Evolutionary conservation across 2,888 invertebrate species (phyloP).

Genomic region (Scelioninae gen. 1): DNA sequence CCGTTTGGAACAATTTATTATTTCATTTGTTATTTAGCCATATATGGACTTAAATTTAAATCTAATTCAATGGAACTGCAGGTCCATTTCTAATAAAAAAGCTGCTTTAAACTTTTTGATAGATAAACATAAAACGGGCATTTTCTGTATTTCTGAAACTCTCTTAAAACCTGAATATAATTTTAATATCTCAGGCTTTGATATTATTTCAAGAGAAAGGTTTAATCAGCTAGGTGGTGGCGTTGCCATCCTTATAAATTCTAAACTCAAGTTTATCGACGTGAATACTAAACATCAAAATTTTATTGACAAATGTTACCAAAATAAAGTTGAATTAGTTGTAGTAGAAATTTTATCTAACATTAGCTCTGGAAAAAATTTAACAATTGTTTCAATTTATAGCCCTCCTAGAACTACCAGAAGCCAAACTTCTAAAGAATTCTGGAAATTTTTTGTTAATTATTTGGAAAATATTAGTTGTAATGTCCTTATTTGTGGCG

Average conservation of each 20-base stretch:
- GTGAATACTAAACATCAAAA: slow-evolving; percentile 1
- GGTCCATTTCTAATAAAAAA: slow-evolving; percentile 8
- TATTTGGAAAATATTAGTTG: neutral
- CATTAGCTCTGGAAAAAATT: neutral
- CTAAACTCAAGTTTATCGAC: slow-evolving; percentile 11
- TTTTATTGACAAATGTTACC: neutral
- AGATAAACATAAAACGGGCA: neutral
- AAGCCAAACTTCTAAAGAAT: neutral
- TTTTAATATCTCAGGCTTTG: slow-evolving; percentile 4
- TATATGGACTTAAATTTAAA: neutral
- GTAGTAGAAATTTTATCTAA: neutral
- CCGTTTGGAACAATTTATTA: neutral
- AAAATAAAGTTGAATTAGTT: slow-evolving; percentile 29
- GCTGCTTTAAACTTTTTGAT: neutral
- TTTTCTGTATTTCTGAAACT: slow-evolving; percentile 23
- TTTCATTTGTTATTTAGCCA: neutral
- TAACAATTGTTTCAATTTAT: slow-evolving; percentile 15
- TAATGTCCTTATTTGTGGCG: slow-evolving; percentile 4
- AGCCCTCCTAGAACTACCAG: slow-evolving; percentile 2
- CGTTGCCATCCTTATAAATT: slow-evolving; percentile 4
- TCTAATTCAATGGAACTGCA: slow-evolving; percentile 11
- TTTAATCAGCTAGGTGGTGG: neutral
- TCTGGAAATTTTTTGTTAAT: slow-evolving; percentile 3
- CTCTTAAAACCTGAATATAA: neutral
- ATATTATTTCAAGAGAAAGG: slow-evolving; percentile 8